A percentile compares a stretch with the other conserved stretches of the same genome.
Conservation (phyloP, 1,140 invertebrate genomes). For the Probaryconus sp. region DNA sequence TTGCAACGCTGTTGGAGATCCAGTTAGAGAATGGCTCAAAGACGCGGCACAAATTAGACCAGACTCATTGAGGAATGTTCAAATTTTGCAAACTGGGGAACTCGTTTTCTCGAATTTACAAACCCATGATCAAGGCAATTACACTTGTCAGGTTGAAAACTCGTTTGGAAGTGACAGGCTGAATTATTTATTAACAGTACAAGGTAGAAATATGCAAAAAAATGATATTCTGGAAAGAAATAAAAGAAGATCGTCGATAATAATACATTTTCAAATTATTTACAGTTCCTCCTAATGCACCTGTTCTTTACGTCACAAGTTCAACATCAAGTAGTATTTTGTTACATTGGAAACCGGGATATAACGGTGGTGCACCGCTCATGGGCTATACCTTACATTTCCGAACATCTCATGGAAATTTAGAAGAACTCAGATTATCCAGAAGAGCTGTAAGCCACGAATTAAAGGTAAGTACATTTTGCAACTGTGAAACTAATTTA, state of each 20-base stretch:
- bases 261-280: too few species aligned
- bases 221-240: background rate
- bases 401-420: constrained; percentile 81
- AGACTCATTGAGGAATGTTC: constrained; percentile 80
- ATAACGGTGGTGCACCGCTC: constrained; percentile 83
- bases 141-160: constrained; percentile 87
- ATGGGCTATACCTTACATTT: constrained; percentile 84
- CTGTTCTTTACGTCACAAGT: constrained; percentile 84
- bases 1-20: constrained; percentile 84
- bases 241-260: too few species aligned
- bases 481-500: background rate
- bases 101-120: constrained; percentile 82
- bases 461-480: constrained; percentile 79
- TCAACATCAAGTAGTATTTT: constrained; percentile 85
- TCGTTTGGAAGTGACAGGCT: constrained; percentile 83
- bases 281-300: constrained; percentile 83
- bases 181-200: constrained; percentile 81
- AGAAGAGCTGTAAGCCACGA: constrained; percentile 83
- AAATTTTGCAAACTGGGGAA: constrained; percentile 82
- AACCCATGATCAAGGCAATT: constrained; percentile 84
- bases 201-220: constrained; percentile 70
- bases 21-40: constrained; percentile 83
- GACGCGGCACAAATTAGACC: constrained; percentile 70
- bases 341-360: constrained; percentile 85
- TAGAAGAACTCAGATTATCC: constrained; percentile 82